A percentile compares a stretch with the other conserved stretches of the same genome.
Evolutionary conservation across 1,140 invertebrate genomes (phyloP).

Genomic region (Bicyclus anynana): DNA sequence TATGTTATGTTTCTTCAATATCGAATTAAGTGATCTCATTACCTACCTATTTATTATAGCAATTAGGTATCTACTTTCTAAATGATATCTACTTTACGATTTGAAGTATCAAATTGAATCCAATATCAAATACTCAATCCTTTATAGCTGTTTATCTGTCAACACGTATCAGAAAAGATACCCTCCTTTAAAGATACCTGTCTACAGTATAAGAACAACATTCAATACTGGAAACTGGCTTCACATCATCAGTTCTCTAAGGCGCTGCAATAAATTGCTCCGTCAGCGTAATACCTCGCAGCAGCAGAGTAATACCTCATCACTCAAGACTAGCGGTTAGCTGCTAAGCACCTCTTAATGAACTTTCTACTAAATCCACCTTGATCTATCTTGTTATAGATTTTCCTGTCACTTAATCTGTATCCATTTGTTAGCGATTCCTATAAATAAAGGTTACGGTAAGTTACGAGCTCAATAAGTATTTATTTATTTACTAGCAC

Average conservation of each 20-base stretch:
- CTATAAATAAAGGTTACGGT: not conserved
- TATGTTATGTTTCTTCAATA: too few species aligned
- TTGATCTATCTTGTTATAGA: constrained; percentile 6
- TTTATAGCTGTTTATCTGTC: too few species aligned
- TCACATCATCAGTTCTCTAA: constrained; percentile 5
- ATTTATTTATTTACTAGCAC: not conserved
- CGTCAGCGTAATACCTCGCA: not conserved
- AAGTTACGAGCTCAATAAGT: not conserved
- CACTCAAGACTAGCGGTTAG: constrained; percentile 7
- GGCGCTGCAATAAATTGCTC: constrained; percentile 6
- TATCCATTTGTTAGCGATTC: not conserved
- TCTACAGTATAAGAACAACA: not conserved
- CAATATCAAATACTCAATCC: too few species aligned
- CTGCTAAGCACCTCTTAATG: constrained; percentile 6
- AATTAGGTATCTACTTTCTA: too few species aligned
- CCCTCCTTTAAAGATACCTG: not conserved
- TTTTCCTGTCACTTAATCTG: not conserved
- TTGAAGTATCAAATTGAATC: too few species aligned
- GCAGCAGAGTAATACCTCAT: too few species aligned
- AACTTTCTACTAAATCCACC: constrained; percentile 5
- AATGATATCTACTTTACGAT: too few species aligned
- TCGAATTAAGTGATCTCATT: too few species aligned
- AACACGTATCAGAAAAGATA: too few species aligned
- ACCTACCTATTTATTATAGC: too few species aligned
- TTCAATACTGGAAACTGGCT: not conserved